phyloP scores from a whole-genome alignment of 2,113 vertebrate species.

The Phalacrocorax carbo region DNA sequence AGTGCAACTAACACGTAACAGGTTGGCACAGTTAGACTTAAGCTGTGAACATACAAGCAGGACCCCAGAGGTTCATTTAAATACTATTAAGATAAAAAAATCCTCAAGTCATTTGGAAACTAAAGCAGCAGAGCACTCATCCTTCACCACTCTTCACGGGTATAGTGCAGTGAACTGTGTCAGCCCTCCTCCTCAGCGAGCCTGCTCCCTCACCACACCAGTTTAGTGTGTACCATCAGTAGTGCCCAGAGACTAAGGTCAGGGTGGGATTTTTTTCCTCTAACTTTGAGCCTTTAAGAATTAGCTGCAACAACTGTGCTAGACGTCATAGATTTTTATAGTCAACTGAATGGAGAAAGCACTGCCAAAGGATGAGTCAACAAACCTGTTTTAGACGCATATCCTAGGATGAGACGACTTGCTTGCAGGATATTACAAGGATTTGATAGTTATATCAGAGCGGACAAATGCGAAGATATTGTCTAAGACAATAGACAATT shows the following conservation, averaged over 20 bases:
- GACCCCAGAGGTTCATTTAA: not conserved
- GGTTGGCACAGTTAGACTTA: not conserved
- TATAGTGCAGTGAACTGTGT: not conserved
- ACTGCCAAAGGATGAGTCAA: not conserved
- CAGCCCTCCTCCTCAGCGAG: not conserved
- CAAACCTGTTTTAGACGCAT: not conserved
- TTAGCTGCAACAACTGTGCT: not conserved
- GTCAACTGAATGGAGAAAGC: not conserved
- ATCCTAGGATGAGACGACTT: not conserved
- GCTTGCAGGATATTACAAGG: not conserved
- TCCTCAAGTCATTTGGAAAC: not conserved
- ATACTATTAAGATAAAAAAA: not conserved
- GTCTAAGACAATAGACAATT: not conserved
- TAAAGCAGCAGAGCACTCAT: not conserved
- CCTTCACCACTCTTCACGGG: not conserved
- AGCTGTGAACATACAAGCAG: not conserved
- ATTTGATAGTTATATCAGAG: not conserved
- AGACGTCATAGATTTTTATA: not conserved
- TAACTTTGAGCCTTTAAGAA: not conserved
- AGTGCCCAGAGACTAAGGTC: not conserved
- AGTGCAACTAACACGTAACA: not conserved
- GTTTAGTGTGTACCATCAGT: rapidly evolving
- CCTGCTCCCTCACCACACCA: not conserved
- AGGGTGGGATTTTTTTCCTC: not conserved
- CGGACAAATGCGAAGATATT: not conserved